These are phyloP conservation scores for Coelopa pilipes DNA, from an alignment of 2,888 invertebrate genomes.

Conservation along the genomic window DNA sequence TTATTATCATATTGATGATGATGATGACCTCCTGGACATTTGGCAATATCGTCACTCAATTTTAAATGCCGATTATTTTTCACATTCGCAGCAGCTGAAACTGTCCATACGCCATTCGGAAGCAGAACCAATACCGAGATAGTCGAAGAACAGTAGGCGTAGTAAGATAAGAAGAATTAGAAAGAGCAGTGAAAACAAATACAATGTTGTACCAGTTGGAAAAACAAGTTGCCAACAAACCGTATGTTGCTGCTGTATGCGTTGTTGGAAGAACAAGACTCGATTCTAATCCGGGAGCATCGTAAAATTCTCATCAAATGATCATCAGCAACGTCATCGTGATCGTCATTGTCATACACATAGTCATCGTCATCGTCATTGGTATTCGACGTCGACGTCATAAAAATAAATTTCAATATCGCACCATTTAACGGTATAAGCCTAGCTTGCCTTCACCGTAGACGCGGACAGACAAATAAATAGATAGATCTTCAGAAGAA, in stretches of 20 bases:
- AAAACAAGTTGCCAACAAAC: slow-evolving; percentile 4
- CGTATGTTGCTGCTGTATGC: not conserved
- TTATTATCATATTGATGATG: slow-evolving; percentile 16
- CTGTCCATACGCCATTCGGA: not conserved
- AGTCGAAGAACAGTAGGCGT: too few relatives aligned
- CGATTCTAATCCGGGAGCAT: too few relatives aligned
- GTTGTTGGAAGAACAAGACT: not conserved
- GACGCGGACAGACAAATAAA: slow-evolving; percentile 37
- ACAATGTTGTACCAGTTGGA: slow-evolving; percentile 14
- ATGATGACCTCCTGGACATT: slow-evolving; percentile 13
- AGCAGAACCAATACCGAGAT: not conserved
- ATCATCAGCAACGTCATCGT: slow-evolving; percentile 46
- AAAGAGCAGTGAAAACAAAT: not conserved
- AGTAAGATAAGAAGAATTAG: not conserved
- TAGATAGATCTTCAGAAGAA: not conserved
- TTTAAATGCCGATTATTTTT: not conserved
- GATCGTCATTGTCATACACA: too few relatives aligned
- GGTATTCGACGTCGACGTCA: slow-evolving; percentile 29
- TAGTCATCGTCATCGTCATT: not conserved
- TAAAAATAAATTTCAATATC: slow-evolving; percentile 63
- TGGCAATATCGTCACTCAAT: slow-evolving; percentile 15
- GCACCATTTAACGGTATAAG: slow-evolving; percentile 61
- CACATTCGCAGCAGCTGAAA: not conserved
- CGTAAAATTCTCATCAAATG: slow-evolving; percentile 51
- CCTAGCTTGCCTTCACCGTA: slow-evolving; percentile 2